Evolutionary conservation across 2,888 invertebrate species (phyloP), one percentile per base, ranked within the genome.

Genomic region (Notocelia uddmanniana): DNA sequence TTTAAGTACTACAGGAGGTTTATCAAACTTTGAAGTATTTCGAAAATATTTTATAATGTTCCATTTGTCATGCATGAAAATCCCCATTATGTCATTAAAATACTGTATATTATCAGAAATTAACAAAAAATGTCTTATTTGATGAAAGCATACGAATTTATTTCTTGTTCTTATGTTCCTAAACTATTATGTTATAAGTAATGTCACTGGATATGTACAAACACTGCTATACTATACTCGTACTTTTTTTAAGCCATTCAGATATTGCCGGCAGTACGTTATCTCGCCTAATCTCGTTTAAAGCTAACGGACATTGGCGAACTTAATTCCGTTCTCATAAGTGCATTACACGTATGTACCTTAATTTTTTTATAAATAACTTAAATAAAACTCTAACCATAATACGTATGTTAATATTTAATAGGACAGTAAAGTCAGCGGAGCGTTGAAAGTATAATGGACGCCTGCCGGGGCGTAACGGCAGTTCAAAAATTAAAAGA

Each of bases 391-490:
- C 76, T 83, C 81, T 79, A 79, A 82, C 82, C 81, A 81, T 79
- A 76, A 72, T 75, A 79, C 77, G 79, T 85, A 88, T 87, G 88
- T 90, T 88, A 83, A 83, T 85, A 83, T 85, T 82, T 88, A 90
- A 91, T 91, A 89, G 90, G 88, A 91, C 88, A 89, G 88, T 86
- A 86, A 85, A 89, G 74, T 78, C 91, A 87, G 77, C 89, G 84
- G 85, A 91, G 84, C 92, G 87, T 79, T 76, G 80, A 87, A 79
- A 79, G 78, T 76, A 87, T 90, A 89, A 91, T 90, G 87, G 87
- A 83, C 78, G 83, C 77, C 78, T 85, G 88, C 78, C 88, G 85
- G 83, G 82, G 84, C 89, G 89, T 86, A 86, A 89, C 91, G 89
- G 79, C 81, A 79, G 76, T 77, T 81, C 81, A 81, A 85, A 81